Evolutionary conservation across 2,888 invertebrate genomes (phyloP).

Genomic region (Antheraea assamensis): DNA sequence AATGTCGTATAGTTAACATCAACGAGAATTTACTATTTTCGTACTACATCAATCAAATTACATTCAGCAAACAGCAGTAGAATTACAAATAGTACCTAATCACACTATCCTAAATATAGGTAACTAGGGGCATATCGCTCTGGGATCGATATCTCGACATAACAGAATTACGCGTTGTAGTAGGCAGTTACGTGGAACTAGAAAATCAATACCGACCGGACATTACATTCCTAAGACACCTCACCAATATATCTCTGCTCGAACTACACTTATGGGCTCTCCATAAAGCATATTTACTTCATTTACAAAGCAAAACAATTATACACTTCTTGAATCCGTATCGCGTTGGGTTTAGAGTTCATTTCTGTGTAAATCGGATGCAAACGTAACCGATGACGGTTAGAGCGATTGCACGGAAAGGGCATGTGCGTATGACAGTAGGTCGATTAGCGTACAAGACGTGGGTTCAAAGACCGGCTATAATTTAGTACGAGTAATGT

Average conservation of each 20-base stretch:
- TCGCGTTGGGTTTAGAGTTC: slow-evolving; percentile 18
- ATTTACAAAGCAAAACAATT: slow-evolving; percentile 26
- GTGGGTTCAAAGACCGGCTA: slow-evolving; percentile 62
- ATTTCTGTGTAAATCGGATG: slow-evolving; percentile 23
- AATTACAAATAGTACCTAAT: background rate
- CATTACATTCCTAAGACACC: slow-evolving; percentile 29
- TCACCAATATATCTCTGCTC: slow-evolving; percentile 25
- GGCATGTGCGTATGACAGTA: slow-evolving; percentile 71
- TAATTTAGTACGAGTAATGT: slow-evolving; percentile 34
- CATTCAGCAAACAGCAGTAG: background rate
- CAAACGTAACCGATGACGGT: background rate
- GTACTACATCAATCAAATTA: too few species aligned
- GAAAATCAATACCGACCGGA: slow-evolving; percentile 25
- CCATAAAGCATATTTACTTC: slow-evolving; percentile 29
- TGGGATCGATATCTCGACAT: background rate
- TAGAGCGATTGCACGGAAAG: slow-evolving; percentile 58
- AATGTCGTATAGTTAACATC: too few species aligned
- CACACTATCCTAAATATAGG: background rate
- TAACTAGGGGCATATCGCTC: background rate
- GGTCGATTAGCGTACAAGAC: slow-evolving; percentile 68
- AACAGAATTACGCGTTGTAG: background rate
- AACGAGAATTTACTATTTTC: too few species aligned
- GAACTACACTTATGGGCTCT: slow-evolving; percentile 28
- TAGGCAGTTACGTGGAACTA: slow-evolving; percentile 19
- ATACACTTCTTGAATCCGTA: slow-evolving; percentile 19